Evolutionary conservation across 2,113 vertebrate species (phyloP), one percentile per base, ranked within the genome.

Genomic region (Oreocharis arfaki): DNA sequence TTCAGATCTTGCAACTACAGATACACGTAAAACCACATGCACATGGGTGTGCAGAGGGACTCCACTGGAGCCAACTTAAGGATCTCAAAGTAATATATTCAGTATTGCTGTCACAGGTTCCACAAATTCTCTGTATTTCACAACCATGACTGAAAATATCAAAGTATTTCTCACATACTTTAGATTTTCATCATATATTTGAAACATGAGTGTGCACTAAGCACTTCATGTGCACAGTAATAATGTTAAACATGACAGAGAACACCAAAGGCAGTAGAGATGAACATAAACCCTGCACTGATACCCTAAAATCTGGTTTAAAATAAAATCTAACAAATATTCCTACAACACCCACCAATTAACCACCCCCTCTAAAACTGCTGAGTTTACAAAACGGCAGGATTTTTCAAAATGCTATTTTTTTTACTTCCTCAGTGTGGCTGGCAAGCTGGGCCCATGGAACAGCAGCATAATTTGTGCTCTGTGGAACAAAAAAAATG

Each of bases 391-490:
- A 82, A 50, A 84, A 75, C 10, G 11, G 42, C 14, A 77, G 46
- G 23, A 68, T 37, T 61, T 81, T 64, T 49, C 57, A 3, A 55
- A 60, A 39, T 13, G 11, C 27, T 26, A 10, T 13, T 75, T 87
- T 75, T 87, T 84, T 47, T 33, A 5, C 57, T 63, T 49, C 61
- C 49, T 50, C 41, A 30, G 18, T 3, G 15, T 10, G 35, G 19
- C 3, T 69, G 64, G 39, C 37, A 87, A 84, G 44, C 24, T 69
- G 49, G 57, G 32, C 41, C 59, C 46, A 39, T 3, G 9, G 17
- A 87, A 16, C 10, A n/a, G 52, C 56, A 78, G 24, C 0, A 0
- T 20, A 35, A 73, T 27, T n/a, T 11, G 1, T 30, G 30, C 30
- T 73, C 41, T 47, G 33, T 12, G 33, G 37, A 77, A 37, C n/a